Base-by-base conservation (phyloP, 2,113 vertebrate genomes). In the Ranitomeya imitator region DNA sequence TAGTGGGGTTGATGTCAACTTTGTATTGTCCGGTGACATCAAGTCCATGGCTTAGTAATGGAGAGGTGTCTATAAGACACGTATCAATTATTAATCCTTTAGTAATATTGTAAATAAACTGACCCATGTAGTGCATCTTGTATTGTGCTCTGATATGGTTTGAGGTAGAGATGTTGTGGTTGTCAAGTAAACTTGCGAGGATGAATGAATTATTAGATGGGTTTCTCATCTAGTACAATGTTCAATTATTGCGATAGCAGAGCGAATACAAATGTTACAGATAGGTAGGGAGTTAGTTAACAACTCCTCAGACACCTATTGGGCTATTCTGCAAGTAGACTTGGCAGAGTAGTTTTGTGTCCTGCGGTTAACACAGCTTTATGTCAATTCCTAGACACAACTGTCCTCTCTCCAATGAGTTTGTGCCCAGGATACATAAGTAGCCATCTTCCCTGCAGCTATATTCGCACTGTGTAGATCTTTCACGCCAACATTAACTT, bases 381-480 rank as follows among this genome's bases (percentile, higher is more conserved):
- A 52, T 84, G 82, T 84, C 82, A 65, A 84, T 67, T 65, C 51
- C 65, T 9, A 67, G 63, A 67, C 82, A 26, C 14, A 5, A 26
- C 59, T 55, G 45, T 84, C 26, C 31, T 61, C 67, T 57, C 73
- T 15, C 73, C 7, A 12, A 60, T 45, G 80, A 65, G 73, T 31
- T 52, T 77, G 57, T 88, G 71, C 13, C 52, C 73, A 45, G 82
- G 82, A 67, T 89, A 31, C 81, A 78, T 55, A 79, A 79, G 59
- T 37, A 67, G 31, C 18, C 69, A 10, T 67, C 57, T 65, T 31
- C 37, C 80, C 87, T 18, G 37, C 37, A 84, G 87, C 87, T 65
- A 63, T 77, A 26, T 63, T 76, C 55, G n/a, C 71, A 55, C 80
- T 37, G 73, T 59, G 79, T 59, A 71, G 37, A 81, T 87, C 77